Evolutionary conservation across 2,113 vertebrate species (phyloP).

Genomic region (Phaethornis superciliosus): DNA sequence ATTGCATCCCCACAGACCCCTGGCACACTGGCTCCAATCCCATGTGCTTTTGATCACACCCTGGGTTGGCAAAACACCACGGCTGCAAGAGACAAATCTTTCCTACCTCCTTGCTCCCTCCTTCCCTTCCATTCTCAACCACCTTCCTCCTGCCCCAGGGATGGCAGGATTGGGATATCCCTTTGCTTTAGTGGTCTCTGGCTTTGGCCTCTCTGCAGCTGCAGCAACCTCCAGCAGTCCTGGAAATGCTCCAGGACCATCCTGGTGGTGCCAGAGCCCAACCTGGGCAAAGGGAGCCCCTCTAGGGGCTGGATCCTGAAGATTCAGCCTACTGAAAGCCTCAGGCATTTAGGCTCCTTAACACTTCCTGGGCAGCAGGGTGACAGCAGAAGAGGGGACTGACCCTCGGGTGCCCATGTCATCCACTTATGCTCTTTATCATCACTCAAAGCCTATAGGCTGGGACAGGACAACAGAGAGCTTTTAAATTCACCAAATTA

Average conservation of each 20-base stretch:
- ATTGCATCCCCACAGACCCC: background rate
- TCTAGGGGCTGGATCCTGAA: background rate
- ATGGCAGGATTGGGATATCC: background rate
- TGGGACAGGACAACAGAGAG: background rate
- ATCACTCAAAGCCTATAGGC: background rate
- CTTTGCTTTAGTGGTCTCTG: background rate
- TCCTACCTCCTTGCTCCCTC: background rate
- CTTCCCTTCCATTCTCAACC: background rate
- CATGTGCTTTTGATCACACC: rapidly evolving
- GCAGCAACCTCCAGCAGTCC: background rate
- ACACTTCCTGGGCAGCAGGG: background rate
- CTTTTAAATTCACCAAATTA: background rate
- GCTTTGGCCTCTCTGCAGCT: background rate
- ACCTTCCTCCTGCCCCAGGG: background rate
- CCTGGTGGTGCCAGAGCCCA: background rate
- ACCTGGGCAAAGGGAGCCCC: background rate
- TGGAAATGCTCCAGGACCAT: background rate
- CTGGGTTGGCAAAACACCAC: background rate
- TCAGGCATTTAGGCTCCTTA: background rate
- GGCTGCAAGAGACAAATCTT: background rate
- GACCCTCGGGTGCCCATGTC: rapidly evolving
- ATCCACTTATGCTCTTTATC: background rate
- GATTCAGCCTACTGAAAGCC: background rate
- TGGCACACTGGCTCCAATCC: background rate
- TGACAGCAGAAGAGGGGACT: background rate